Percentiles rank a stretch among this genome's conserved stretches.
Conservation (phyloP, 2,888 invertebrate genomes). For the Meloe dianella region DNA sequence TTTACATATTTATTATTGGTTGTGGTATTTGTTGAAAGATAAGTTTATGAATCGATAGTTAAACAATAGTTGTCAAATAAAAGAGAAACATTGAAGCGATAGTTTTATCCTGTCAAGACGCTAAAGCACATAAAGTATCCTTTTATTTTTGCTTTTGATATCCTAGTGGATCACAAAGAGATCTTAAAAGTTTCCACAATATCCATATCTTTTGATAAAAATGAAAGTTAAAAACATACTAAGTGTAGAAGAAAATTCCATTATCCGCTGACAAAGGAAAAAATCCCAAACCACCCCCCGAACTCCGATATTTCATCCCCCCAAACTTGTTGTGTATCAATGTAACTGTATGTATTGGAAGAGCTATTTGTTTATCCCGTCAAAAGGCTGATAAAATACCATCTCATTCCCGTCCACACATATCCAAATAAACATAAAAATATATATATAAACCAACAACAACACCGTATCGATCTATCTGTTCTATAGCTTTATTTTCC, state of each 20-base stretch:
- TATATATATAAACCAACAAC: too few relatives aligned
- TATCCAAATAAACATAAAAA: too few relatives aligned
- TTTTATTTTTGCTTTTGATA: neutral
- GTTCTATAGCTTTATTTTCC: neutral
- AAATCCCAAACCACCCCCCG: neutral
- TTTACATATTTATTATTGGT: too few relatives aligned
- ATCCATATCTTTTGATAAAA: constrained; percentile 5
- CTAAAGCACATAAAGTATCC: neutral
- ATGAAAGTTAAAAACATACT: neutral
- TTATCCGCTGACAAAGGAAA: neutral
- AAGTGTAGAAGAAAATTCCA: neutral
- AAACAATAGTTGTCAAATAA: too few relatives aligned
- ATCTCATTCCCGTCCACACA: too few relatives aligned
- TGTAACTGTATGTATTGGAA: too few relatives aligned
- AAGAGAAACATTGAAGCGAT: neutral
- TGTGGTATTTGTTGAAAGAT: too few relatives aligned
- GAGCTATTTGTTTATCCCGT: too few relatives aligned
- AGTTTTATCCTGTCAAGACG: neutral
- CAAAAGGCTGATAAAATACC: too few relatives aligned
- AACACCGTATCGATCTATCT: too few relatives aligned
- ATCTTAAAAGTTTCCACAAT: neutral
- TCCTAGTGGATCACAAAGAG: neutral
- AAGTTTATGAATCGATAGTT: neutral
- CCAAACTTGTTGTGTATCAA: too few relatives aligned
- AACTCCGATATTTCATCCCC: neutral